These are phyloP conservation scores for Myrmecophaga tridactyla DNA, from an alignment of 2,113 vertebrate genomes.

Conservation along the genomic window DNA sequence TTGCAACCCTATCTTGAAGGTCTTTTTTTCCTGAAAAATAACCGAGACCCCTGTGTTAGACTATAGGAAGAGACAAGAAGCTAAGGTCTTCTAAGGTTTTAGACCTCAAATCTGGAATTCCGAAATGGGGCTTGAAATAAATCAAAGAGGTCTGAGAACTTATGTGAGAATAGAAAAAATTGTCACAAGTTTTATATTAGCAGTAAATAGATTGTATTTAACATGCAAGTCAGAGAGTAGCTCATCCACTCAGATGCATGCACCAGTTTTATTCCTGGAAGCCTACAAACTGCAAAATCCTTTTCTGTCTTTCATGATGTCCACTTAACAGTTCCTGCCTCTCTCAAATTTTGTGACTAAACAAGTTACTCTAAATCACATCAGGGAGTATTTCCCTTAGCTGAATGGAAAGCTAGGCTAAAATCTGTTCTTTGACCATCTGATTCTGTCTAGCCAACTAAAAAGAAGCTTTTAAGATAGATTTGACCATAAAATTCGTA, in stretches of 20 bases:
- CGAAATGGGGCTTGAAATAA: neutral
- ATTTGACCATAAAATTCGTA: neutral
- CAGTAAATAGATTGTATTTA: neutral
- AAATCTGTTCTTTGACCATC: neutral
- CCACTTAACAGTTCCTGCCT: neutral
- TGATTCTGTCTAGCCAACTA: neutral
- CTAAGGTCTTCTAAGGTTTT: neutral
- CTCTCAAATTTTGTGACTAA: neutral
- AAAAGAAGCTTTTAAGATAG: neutral
- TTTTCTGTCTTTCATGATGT: neutral
- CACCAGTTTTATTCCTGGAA: neutral
- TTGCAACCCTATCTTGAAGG: neutral
- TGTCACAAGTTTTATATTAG: neutral
- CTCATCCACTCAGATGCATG: accelerated
- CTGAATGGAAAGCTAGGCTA: neutral
- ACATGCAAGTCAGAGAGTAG: neutral
- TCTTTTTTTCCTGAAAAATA: neutral
- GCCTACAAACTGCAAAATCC: neutral
- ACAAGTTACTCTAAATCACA: neutral
- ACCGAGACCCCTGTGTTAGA: neutral
- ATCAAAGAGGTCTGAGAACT: neutral
- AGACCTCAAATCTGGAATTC: neutral
- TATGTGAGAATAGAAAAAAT: neutral
- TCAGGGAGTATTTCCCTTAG: neutral
- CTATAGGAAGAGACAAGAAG: neutral